Evolutionary conservation across 2,113 vertebrate genomes (phyloP), one percentile per base, ranked within the genome.

Genomic region (Nerophis lumbriciformis): DNA sequence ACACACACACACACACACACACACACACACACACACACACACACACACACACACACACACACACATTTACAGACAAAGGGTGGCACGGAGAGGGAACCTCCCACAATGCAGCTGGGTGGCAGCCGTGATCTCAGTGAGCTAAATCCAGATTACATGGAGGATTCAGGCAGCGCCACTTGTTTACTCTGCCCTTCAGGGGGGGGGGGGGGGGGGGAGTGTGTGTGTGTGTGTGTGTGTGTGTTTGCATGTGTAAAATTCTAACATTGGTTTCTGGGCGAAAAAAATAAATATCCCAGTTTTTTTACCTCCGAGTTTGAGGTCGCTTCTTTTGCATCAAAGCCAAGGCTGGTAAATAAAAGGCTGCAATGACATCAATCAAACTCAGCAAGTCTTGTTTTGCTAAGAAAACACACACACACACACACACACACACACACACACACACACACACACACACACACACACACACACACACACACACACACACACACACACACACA

Each of bases 101-200:
- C 92, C 90, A 93, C 88, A 50, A 69, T 65, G 91, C 76, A 79
- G 77, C 89, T 88, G 89, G 89, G 83, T 77, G 83, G 84, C 79
- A 82, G 85, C 71, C 88, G 85, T 80, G 90, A 91, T 90, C 90
- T 90, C 81, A 87, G 79, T 85, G 81, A 70, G 69, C 87, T 90
- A 90, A 93, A 91, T 89, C 90, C 89, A 92, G 86, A 94, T 94
- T 92, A 93, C 92, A 92, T 91, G 91, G 89, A 89, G 89, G 90
- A 91, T 93, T 76, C 85, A 87, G 85, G 69, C 91, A 90, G 88
- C 68, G 84, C 87, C 81, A 90, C 90, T 90, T 90, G 90, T 92
- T 85, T 85, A 79, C 91, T 90, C 85, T 84, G 77, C 80, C 80
- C 68, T 15, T 71, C 68, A 84, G 78, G 75, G 38, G 38, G 38